Evolutionary conservation across 2,888 invertebrate species (phyloP), one percentile per base, ranked within the genome.

Genomic region (Allophyes oxyacanthae): DNA sequence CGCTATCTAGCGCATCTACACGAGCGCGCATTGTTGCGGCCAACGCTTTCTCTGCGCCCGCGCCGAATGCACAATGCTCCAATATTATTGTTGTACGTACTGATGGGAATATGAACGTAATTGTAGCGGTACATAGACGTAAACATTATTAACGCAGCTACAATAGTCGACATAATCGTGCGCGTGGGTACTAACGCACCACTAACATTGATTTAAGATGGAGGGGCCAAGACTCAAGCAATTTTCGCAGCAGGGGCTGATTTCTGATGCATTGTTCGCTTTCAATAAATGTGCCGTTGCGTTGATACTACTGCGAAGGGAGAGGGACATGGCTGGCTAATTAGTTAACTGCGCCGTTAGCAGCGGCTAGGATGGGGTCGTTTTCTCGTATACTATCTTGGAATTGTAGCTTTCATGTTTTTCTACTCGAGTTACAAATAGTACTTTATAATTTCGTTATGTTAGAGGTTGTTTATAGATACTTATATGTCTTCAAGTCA

Each of bases 1-100:
- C 67, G 53, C 66, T 82, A 82, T 83, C 82, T 80, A 75, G 80
- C 74, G 66, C 78, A 82, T 83, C 80, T 78, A 81, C 77, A 72
- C 74, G 72, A 70, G 59, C 68, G 72, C 59, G 68, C 79, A 81
- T 79, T 78, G 81, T 81, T 73, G 71, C 58, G 65, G 76, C 62
- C 69, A 70, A 66, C 72, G 81, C 82, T 81, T 83, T 83, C 81
- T 79, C 83, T 63, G 64, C 64, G 56, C 61, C 59, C 42, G 60
- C 67, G 66, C 64, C 59, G 53, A 67, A 51, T 55, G 73, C 72
- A 77, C 75, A 74, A 69, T 74, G 72, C 77, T 78, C 78, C 75
- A 74, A 77, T 78, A 77, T 73, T 77, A 72, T 78, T 66, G 75
- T 73, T 62, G 64, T 62, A 48, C 61, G 56, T 63, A 56, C 60